Conservation (phyloP, 2,797 vertebrate genomes). For the Menidia menidia region DNA sequence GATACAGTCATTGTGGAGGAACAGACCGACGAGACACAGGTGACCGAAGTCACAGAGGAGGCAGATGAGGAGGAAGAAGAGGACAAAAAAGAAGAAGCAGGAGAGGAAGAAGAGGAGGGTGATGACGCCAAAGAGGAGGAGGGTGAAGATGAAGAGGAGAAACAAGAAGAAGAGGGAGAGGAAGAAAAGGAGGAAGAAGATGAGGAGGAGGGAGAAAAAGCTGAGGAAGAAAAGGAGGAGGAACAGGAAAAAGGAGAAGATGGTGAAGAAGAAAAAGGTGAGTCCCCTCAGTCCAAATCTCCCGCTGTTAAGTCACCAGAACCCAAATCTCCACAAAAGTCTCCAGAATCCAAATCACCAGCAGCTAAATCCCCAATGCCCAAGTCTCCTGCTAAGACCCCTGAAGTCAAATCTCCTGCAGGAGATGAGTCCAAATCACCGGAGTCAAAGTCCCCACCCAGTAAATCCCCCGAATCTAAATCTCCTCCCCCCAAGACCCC, state of each 20-base stretch:
- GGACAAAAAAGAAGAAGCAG: conserved; percentile 67
- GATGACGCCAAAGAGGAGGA: conserved; percentile 59
- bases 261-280: conserved; percentile 50
- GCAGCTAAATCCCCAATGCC: conserved; percentile 62
- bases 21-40: conserved; percentile 93
- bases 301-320: conserved; percentile 65
- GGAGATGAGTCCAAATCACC: conserved; percentile 72
- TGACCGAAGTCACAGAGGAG: conserved; percentile 88
- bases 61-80: conserved; percentile 88
- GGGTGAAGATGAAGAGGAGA: conserved; percentile 45
- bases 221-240: conserved; percentile 16
- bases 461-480: conserved; percentile 72
- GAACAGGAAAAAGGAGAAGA: conserved; percentile 35
- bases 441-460: conserved; percentile 61
- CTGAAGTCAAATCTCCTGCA: conserved; percentile 65
- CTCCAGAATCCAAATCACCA: conserved; percentile 71
- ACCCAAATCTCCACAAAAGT: conserved; percentile 66
- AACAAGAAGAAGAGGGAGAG: conserved; percentile 48
- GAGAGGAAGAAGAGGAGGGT: conserved; percentile 43
- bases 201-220: conserved; percentile 20
- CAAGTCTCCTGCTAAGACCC: conserved; percentile 68
- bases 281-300: conserved; percentile 70
- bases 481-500: conserved; percentile 69
- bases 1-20: conserved; percentile 93
- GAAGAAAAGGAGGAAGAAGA: conserved; percentile 39